phyloP scores from a whole-genome alignment of 2,888 invertebrate genomes.

The Epirrhoe alternata region DNA sequence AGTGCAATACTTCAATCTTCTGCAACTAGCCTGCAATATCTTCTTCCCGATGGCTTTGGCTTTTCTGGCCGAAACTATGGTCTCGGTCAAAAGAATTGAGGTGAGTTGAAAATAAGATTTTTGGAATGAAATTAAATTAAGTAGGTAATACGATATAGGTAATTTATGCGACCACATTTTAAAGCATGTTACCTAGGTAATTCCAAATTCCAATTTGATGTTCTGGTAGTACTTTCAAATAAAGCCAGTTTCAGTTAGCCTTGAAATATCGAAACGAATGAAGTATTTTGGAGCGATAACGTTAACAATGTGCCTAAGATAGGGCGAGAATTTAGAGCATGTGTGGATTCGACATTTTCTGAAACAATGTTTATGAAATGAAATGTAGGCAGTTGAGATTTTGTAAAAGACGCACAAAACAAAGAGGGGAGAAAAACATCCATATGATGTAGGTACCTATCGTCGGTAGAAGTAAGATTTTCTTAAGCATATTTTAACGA shows the following conservation, averaged over 20 bases:
- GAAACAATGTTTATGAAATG: neutral
- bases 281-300: slow-evolving; percentile 3
- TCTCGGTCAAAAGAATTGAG: slow-evolving; percentile 87
- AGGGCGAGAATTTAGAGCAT: neutral
- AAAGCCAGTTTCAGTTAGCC: slow-evolving; percentile 1
- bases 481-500: neutral
- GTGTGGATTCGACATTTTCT: slow-evolving; percentile 6
- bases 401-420: neutral
- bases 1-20: slow-evolving; percentile 91
- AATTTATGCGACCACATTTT: no score
- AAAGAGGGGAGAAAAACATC: no score
- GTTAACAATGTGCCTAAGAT: slow-evolving; percentile 7
- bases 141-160: no score
- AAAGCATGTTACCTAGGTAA: neutral
- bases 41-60: slow-evolving; percentile 87
- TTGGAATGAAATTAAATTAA: no score
- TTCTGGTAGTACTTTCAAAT: neutral
- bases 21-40: slow-evolving; percentile 88
- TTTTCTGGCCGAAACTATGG: slow-evolving; percentile 86
- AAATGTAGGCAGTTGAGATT: neutral
- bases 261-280: slow-evolving; percentile 6
- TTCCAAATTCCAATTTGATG: neutral
- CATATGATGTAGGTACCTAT: no score
- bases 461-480: neutral
- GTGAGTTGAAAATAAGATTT: slow-evolving; percentile 60